Evolutionary conservation across 2,888 invertebrate species (phyloP), one percentile per base, ranked within the genome.

Genomic region (Exephanes ischioxanthus): DNA sequence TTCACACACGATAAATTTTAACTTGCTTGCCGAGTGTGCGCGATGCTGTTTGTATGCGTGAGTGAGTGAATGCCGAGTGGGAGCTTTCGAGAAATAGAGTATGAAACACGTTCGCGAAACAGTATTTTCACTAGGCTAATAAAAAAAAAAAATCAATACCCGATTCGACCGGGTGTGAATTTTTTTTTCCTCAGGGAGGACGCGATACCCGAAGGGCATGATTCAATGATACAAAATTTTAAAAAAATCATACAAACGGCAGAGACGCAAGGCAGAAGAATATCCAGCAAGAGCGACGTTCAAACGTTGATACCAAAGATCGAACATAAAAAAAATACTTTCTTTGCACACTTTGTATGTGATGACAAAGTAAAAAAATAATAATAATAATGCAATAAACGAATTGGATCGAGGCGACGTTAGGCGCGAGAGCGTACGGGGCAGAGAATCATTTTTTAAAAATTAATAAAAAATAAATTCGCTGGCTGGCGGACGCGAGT

Each of bases 281-380:
- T 37, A 61, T 63, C 30, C 26, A 37, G 51, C 33, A 71, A 41
- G 70, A 33, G 22, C 22, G 14, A 61, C 48, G 71, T 51, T 66
- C 55, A 63, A 63, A 53, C 73, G 70, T 75, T 3, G 63, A 82
- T 81, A 82, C 85, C 85, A 85, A 85, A 85, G 85, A 85, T 71
- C 70, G 66, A 71, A 73, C 70, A 30, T 68, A 33, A 76, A 30
- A 41, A 41, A 45, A 45, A 45, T 45, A 45, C 45, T 45, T 45
- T 45, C 45, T 45, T 16, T 45, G 45, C 45, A 16, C 16, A 16
- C 45, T 3, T 3, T 45, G 16, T 3, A 16, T 45, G 45, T 14
- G 16, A 14, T 45, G 45, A 45, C 14, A 45, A 45, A 61, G 9
- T 16, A 63, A 48, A 61, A 58, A 9, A 41, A 37, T 22, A n/a